A percentile compares a stretch with the other conserved stretches of the same genome.
Evolutionary conservation across 1,140 invertebrate genomes (phyloP).

Genomic region (Polyergus mexicanus): DNA sequence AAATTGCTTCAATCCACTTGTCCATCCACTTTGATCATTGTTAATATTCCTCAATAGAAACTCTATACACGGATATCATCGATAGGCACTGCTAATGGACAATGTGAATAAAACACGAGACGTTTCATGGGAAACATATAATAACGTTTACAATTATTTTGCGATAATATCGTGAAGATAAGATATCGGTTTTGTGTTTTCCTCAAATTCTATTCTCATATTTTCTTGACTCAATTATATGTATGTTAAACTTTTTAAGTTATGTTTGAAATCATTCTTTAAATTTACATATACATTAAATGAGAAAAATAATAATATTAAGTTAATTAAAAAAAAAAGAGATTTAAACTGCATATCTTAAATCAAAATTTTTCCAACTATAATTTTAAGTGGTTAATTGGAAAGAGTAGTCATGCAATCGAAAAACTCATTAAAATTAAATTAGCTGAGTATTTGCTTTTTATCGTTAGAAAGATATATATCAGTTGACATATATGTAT

Average conservation of each 20-base stretch:
- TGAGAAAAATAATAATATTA: neutral
- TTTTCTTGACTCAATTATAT: neutral
- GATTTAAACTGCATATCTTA: neutral
- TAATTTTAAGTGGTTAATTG: neutral
- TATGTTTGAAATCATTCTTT: neutral
- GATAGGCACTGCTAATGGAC: constrained; percentile 8
- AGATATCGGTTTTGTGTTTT: neutral
- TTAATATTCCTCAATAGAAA: constrained; percentile 41
- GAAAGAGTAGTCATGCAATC: neutral
- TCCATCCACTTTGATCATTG: constrained; percentile 8
- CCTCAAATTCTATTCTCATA: neutral
- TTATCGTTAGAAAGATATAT: neutral
- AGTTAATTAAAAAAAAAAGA: neutral
- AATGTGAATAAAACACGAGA: neutral
- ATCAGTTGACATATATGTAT: too few species aligned
- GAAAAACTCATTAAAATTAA: neutral
- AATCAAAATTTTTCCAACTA: neutral
- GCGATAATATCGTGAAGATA: neutral
- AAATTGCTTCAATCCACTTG: constrained; percentile 52
- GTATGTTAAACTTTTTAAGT: neutral
- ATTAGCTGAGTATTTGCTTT: neutral
- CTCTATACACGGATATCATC: neutral
- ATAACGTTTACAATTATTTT: neutral
- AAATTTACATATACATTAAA: neutral
- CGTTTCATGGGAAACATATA: neutral